Base-by-base conservation (phyloP, 2,888 invertebrate genomes). In the Junonia oenone region DNA sequence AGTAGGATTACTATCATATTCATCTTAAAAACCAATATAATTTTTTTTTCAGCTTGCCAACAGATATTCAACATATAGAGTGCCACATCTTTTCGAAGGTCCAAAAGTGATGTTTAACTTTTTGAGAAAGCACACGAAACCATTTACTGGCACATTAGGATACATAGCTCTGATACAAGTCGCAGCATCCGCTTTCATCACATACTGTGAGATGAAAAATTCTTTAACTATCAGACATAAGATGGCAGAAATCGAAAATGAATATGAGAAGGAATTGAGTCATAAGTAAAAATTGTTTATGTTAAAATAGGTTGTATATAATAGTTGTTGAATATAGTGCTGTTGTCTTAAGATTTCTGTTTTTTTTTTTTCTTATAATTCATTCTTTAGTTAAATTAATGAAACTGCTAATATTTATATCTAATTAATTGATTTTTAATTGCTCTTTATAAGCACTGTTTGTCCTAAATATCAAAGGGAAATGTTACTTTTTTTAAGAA, bases 21-120 rank as follows among this genome's bases (percentile, higher is more conserved):
- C n/a, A n/a, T n/a, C n/a, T n/a, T n/a, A n/a, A n/a, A n/a, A n/a
- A n/a, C n/a, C n/a, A n/a, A n/a, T 43, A 11, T 43, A 2, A 5
- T 22, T 19, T 43, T 68, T 68, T 60, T 91, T 91, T 63, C 82
- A 93, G 93, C 85, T 93, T 62, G 93, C 94, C 26, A 88, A 91
- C 48, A 86, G 92, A 56, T 92, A 92, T 72, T 85, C 77, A 46
- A 94, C 95, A 3, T 92, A 85, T 64, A 87, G 93, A 62, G 63
- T 95, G 17, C 95, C 95, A 2, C 87, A 91, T n/a, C 69, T 94
- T n/a, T 80, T 72, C 0, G 83, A 92, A 50, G 91, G 92, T 9
- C 92, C 92, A 0, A 81, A 76, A 65, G 91, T 91, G 52, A 78
- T 92, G 0, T 84, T 93, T 0, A 71, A 87, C 40, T 78, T 94